Conservation (phyloP, 2,797 vertebrate species). For the Martes flavigula region DNA sequence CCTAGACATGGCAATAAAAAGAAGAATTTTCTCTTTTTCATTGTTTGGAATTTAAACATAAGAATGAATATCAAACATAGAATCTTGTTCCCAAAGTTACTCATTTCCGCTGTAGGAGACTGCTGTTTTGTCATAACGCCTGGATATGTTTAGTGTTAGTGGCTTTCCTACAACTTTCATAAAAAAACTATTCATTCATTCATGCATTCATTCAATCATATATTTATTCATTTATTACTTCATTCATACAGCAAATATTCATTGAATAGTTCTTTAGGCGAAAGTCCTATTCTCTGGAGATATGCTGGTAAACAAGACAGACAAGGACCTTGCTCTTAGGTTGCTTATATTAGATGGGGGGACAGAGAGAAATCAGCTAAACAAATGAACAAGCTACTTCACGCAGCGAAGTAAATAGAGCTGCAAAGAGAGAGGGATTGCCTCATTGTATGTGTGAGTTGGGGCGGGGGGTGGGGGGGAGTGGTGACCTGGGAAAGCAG, state of each 20-base stretch:
- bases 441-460: not conserved
- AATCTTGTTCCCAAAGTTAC: not conserved
- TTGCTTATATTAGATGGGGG: not conserved
- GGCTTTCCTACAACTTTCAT: not conserved
- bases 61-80: not conserved
- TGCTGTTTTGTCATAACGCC: not conserved
- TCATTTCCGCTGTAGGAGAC: not conserved
- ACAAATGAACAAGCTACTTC: not conserved
- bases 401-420: not conserved
- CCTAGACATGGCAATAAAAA: not conserved
- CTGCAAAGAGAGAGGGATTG: not conserved
- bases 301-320: not conserved
- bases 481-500: not conserved
- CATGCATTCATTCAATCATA: not conserved
- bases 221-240: not conserved
- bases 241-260: not conserved
- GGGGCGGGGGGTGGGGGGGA: not conserved
- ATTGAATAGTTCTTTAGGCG: not conserved
- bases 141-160: not conserved
- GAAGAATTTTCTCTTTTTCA: not conserved
- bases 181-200: not conserved
- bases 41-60: not conserved
- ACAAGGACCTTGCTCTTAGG: not conserved
- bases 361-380: not conserved
- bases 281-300: not conserved